A percentile compares a stretch with the other conserved stretches of the same genome.
Evolutionary conservation across 2,888 invertebrate species (phyloP).

Genomic region (Didymodactylos carnosus): DNA sequence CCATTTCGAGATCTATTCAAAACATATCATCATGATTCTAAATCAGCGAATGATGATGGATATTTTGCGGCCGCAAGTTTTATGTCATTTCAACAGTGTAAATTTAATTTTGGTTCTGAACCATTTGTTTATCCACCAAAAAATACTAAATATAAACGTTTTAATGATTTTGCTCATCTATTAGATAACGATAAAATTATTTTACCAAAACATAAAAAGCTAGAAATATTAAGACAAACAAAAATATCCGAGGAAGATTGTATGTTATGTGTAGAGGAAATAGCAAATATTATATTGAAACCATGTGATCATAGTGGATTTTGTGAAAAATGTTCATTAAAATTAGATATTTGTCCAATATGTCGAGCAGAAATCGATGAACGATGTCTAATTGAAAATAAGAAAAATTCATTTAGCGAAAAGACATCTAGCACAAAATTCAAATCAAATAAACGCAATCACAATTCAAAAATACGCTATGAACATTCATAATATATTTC

Average conservation of each 20-base stretch:
- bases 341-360: slow-evolving; percentile 64
- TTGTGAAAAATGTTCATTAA: slow-evolving; percentile 44
- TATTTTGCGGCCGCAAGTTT: slow-evolving; percentile 86
- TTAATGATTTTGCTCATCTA: slow-evolving; percentile 57
- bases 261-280: slow-evolving; percentile 62
- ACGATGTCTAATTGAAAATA: too few species aligned
- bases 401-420: too few species aligned
- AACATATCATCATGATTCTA: not conserved
- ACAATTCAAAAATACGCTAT: too few species aligned
- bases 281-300: slow-evolving; percentile 50
- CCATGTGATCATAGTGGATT: slow-evolving; percentile 75
- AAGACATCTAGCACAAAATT: too few species aligned
- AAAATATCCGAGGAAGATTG: slow-evolving; percentile 60
- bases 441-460: too few species aligned
- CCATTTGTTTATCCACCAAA: slow-evolving; percentile 57
- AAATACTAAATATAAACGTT: slow-evolving; percentile 44
- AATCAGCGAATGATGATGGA: slow-evolving; percentile 36
- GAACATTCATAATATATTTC: too few species aligned
- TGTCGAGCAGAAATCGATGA: slow-evolving; percentile 50
- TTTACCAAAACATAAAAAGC: slow-evolving; percentile 48
- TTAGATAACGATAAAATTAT: slow-evolving; percentile 58
- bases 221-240: slow-evolving; percentile 52
- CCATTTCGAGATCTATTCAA: slow-evolving; percentile 25
- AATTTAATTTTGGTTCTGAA: slow-evolving; percentile 68
- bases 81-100: slow-evolving; percentile 84